Conservation (phyloP, 2,888 invertebrate species). For the Tolmerus cingulatus region DNA sequence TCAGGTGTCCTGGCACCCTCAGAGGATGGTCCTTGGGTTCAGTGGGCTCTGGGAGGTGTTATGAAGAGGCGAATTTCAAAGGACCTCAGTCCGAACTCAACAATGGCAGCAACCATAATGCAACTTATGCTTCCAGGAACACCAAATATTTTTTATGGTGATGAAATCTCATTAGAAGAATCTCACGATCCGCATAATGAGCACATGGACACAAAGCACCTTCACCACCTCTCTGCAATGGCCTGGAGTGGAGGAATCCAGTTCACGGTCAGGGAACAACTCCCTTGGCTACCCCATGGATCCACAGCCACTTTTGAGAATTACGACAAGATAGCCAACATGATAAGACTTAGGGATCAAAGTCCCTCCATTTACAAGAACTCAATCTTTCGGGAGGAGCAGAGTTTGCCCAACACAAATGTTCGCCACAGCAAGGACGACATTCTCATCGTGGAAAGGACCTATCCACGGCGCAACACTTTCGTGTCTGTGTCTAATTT, state of each 20-base stretch:
- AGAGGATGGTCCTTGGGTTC: conserved; percentile 77
- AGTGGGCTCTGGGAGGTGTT: conserved; percentile 79
- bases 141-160: conserved; percentile 88
- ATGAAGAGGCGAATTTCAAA: conserved; percentile 69
- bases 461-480: conserved; percentile 80
- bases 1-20: conserved; percentile 68
- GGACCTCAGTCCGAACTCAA: conserved; percentile 69
- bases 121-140: conserved; percentile 86
- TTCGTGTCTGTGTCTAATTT: conserved; percentile 80
- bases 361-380: conserved; percentile 80
- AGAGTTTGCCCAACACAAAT: conserved; percentile 72
- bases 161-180: conserved; percentile 81
- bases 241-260: conserved; percentile 66
- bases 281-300: conserved; percentile 73
- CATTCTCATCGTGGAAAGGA: conserved; percentile 76
- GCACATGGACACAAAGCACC: conserved; percentile 68
- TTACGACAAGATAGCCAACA: conserved; percentile 67
- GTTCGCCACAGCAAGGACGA: conserved; percentile 72
- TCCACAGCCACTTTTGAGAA: conserved; percentile 66
- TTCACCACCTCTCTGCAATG: conserved; percentile 78
- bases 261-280: conserved; percentile 65
- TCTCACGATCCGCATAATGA: conserved; percentile 68
- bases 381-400: conserved; percentile 72
- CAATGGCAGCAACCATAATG: conserved; percentile 74
- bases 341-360: conserved; percentile 69